phyloP scores from a whole-genome alignment of 2,797 vertebrate species.

The Geotrypetes seraphini region DNA sequence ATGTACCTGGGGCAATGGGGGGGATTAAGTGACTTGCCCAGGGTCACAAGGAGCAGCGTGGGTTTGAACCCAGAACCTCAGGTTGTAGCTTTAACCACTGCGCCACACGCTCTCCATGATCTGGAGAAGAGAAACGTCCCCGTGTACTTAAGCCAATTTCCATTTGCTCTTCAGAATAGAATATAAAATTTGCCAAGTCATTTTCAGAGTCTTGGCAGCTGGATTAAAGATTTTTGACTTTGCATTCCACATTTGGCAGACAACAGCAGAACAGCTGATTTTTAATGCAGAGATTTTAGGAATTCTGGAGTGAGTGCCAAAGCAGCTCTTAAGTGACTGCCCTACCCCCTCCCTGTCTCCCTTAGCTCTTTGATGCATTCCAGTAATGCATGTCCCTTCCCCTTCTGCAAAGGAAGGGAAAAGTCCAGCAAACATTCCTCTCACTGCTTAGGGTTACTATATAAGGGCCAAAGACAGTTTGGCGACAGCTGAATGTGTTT shows the following conservation, averaged over 20 bases:
- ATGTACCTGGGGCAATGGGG: no score
- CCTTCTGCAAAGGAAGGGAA: conserved; percentile 10
- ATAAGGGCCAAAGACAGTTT: conserved; percentile 2
- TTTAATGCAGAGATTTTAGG: conserved; percentile 42
- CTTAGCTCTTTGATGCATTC: conserved; percentile 15
- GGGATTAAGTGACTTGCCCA: no score
- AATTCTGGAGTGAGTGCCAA: conserved; percentile 32
- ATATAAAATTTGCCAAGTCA: neutral
- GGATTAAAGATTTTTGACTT: conserved; percentile 43
- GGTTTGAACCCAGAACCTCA: no score
- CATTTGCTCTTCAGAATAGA: conserved; percentile 4
- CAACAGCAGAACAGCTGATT: conserved; percentile 53
- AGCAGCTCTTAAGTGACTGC: conserved; percentile 18
- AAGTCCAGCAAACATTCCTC: conserved; percentile 12
- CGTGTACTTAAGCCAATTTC: neutral
- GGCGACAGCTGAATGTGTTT: neutral
- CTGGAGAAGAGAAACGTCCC: no score
- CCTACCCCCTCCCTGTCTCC: conserved; percentile 26
- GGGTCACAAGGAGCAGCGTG: no score
- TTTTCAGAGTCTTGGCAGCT: conserved; percentile 44
- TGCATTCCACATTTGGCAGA: conserved; percentile 29
- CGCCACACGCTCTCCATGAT: no score
- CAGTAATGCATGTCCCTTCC: conserved; percentile 4
- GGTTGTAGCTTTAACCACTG: no score
- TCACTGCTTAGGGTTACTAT: conserved; percentile 13